phyloP scores from a whole-genome alignment of 2,888 invertebrate genomes.

The Physocephala rufipes region DNA sequence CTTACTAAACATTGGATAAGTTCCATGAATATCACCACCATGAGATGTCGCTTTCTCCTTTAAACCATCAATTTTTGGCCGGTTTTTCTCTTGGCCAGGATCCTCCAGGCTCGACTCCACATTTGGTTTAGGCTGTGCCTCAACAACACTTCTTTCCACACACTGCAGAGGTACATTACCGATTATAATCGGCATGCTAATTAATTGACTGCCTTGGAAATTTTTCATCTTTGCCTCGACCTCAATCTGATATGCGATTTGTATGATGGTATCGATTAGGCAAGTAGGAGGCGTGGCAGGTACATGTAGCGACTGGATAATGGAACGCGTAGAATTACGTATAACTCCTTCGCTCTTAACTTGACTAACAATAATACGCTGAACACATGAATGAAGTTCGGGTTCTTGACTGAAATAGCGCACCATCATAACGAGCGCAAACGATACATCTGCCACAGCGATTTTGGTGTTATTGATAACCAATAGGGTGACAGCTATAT shows the following conservation, averaged over 20 bases:
- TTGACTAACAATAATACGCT: constrained; percentile 54
- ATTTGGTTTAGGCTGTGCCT: constrained; percentile 39
- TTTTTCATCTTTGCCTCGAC: constrained; percentile 54
- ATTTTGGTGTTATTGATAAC: constrained; percentile 70
- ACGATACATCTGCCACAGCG: constrained; percentile 52
- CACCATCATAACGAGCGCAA: constrained; percentile 56
- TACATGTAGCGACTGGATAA: constrained; percentile 52
- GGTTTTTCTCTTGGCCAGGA: no score
- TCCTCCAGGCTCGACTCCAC: neutral
- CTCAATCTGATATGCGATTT: constrained; percentile 60
- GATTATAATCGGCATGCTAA: constrained; percentile 61
- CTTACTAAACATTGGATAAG: constrained; percentile 42
- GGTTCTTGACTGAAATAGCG: constrained; percentile 53
- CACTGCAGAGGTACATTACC: constrained; percentile 61
- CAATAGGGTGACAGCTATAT: constrained; percentile 62
- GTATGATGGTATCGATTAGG: constrained; percentile 56
- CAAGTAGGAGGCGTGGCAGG: constrained; percentile 64
- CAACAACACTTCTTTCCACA: constrained; percentile 42
- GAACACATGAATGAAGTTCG: constrained; percentile 48
- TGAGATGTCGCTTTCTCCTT: no score
- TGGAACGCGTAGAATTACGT: constrained; percentile 51
- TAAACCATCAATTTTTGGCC: no score
- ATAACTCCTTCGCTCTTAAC: constrained; percentile 53
- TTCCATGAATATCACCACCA: neutral
- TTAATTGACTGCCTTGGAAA: constrained; percentile 52